Percentiles rank a stretch among this genome's conserved stretches.
Conservation (phyloP, 2,113 vertebrate species). For the Hypanus sabinus region DNA sequence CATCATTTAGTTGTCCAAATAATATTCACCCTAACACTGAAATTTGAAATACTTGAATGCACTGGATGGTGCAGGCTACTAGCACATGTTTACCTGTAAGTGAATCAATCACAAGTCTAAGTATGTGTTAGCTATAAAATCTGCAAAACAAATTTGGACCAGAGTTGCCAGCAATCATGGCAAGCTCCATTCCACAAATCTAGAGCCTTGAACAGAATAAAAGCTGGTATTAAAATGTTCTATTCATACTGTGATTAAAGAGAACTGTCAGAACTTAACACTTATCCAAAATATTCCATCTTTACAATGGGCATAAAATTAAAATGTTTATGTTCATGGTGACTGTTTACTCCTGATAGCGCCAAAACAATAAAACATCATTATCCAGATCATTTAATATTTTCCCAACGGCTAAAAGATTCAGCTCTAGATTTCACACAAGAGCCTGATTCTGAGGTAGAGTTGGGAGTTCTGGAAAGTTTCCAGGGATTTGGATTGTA, state of each 20-base stretch:
- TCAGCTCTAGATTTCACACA: background rate
- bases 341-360: background rate
- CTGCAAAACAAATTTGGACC: background rate
- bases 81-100: background rate
- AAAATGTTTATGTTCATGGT: too few species aligned
- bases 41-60: background rate
- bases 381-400: background rate
- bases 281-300: background rate
- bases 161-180: background rate
- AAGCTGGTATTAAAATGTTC: background rate
- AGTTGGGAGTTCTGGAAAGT: background rate
- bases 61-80: background rate
- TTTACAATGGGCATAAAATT: background rate
- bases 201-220: background rate
- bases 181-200: background rate
- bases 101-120: background rate
- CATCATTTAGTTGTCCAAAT: background rate
- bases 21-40: background rate
- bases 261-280: background rate
- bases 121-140: background rate
- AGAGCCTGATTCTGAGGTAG: background rate
- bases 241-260: background rate
- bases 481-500: background rate
- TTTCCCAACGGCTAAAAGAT: background rate
- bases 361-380: background rate